A percentile compares a stretch with the other conserved stretches of the same genome.
Evolutionary conservation across 2,888 invertebrate species (phyloP).

Genomic region (Dendrolimus houi): DNA sequence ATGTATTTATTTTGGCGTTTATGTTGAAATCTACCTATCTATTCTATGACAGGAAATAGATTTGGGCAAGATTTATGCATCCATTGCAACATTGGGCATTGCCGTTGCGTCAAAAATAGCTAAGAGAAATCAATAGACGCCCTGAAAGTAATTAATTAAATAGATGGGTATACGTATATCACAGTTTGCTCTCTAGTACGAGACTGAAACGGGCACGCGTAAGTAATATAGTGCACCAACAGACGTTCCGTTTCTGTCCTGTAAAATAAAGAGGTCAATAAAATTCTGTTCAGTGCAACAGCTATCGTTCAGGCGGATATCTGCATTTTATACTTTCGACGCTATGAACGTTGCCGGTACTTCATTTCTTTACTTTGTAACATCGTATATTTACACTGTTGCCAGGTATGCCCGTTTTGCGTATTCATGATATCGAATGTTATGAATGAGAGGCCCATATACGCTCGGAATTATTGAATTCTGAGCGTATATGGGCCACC

Average conservation of each 20-base stretch:
- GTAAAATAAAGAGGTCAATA: constrained; percentile 46
- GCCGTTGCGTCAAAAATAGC: no score
- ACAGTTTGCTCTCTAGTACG: no score
- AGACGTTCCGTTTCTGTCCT: constrained; percentile 23
- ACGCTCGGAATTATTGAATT: no score
- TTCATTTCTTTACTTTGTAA: constrained; percentile 54
- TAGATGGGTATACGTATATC: no score
- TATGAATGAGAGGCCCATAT: no score
- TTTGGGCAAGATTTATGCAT: background rate
- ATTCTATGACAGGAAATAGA: background rate
- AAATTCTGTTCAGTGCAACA: constrained; percentile 49
- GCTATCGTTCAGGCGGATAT: constrained; percentile 54
- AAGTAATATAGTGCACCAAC: constrained; percentile 18
- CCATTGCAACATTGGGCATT: no score
- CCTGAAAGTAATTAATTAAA: no score
- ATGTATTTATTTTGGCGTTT: background rate
- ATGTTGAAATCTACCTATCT: background rate
- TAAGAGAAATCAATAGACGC: no score
- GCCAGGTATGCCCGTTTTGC: constrained; percentile 3
- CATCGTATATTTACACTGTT: constrained; percentile 12
- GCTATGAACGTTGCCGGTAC: constrained; percentile 35
- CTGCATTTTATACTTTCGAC: constrained; percentile 61
- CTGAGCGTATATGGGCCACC: no score
- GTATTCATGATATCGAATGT: background rate
- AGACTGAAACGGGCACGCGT: constrained; percentile 12